Evolutionary conservation across 2,888 invertebrate species (phyloP).

Genomic region (Hofmannophila pseudospretella): DNA sequence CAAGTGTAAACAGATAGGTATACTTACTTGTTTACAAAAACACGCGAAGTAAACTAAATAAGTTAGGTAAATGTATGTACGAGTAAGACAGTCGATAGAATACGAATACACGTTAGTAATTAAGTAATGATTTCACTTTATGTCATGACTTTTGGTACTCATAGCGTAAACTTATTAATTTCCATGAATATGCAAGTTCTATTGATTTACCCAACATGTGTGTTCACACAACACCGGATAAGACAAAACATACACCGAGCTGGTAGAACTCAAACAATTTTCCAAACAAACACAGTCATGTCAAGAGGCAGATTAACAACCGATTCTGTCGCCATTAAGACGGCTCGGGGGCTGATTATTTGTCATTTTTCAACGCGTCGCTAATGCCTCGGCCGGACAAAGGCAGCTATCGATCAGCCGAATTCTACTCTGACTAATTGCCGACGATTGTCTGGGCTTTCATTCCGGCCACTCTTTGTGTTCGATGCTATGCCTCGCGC

Average conservation of each 20-base stretch:
- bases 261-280: slow-evolving; percentile 6
- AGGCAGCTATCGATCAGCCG: slow-evolving; percentile 50
- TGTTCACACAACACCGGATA: slow-evolving; percentile 1
- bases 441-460: slow-evolving; percentile 54
- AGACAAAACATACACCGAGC: background rate
- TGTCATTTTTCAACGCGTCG: slow-evolving; percentile 40
- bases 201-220: background rate
- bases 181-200: slow-evolving; percentile 9
- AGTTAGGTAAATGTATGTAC: no score
- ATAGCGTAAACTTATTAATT: no score
- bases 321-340: slow-evolving; percentile 5
- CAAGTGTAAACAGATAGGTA: no score
- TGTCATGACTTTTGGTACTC: no score
- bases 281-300: slow-evolving; percentile 5
- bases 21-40: no score
- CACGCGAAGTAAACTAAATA: no score
- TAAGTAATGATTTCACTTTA: no score
- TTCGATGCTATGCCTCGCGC: slow-evolving; percentile 21
- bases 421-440: slow-evolving; percentile 55
- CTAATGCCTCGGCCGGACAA: slow-evolving; percentile 45
- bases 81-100: no score
- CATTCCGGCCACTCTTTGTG: slow-evolving; percentile 50
- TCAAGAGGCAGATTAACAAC: background rate
- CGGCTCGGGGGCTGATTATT: slow-evolving; percentile 23
- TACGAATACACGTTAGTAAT: no score